A percentile compares a stretch with the other conserved stretches of the same genome.
phyloP scores from a whole-genome alignment of 37 sponge, comb jelly and placozoan species.

The Ephydatia muelleri region DNA sequence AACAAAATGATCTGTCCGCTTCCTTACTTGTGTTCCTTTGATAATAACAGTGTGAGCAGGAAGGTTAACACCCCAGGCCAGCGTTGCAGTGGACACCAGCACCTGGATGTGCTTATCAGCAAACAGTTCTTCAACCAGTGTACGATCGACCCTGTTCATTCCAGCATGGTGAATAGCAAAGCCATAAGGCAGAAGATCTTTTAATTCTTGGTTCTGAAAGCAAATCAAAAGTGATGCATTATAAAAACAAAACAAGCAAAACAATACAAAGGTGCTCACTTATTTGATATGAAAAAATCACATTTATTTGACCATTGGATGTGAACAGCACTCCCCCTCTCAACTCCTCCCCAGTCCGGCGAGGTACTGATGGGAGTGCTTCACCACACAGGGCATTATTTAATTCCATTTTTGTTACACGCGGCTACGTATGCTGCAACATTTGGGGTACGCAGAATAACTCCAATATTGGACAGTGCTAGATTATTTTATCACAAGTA shows the following conservation, averaged over 20 bases:
- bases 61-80: slow-evolving; percentile 99
- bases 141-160: slow-evolving; percentile 92
- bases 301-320: too few species aligned
- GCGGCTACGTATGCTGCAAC: too few species aligned
- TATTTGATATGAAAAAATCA: too few species aligned
- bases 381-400: too few species aligned
- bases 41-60: slow-evolving; percentile 99
- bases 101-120: slow-evolving; percentile 96
- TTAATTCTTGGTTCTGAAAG: slow-evolving; percentile 80
- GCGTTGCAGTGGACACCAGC: slow-evolving; percentile 96
- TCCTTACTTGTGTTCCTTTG: slow-evolving; percentile 94
- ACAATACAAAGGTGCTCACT: not conserved
- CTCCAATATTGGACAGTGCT: too few species aligned
- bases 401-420: too few species aligned
- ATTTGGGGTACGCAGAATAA: too few species aligned
- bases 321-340: too few species aligned
- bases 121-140: slow-evolving; percentile 97
- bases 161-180: slow-evolving; percentile 99
- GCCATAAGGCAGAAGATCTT: slow-evolving; percentile 97
- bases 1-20: not conserved
- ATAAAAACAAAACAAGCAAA: not conserved
- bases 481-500: too few species aligned
- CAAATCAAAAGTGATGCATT: too few species aligned
- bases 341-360: too few species aligned
- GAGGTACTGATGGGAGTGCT: too few species aligned